Conservation (phyloP, 1,140 invertebrate genomes). For the Euglossa dilemma region DNA sequence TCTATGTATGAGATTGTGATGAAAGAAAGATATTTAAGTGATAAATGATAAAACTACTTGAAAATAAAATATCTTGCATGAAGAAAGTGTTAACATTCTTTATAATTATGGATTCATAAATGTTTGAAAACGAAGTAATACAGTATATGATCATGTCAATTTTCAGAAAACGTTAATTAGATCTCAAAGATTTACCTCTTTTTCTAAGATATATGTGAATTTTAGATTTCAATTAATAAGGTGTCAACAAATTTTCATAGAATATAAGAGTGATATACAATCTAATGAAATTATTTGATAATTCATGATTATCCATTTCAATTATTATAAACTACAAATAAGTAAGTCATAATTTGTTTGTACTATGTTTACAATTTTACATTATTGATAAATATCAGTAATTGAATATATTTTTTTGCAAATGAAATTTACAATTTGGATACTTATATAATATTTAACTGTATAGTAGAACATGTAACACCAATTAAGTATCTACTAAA, state of each 20-base stretch:
- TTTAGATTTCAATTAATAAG: slow-evolving; percentile 18
- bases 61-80: slow-evolving; percentile 50
- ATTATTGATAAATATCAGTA: slow-evolving; percentile 13
- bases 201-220: slow-evolving; percentile 28
- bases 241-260: slow-evolving; percentile 21
- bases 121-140: slow-evolving; percentile 7
- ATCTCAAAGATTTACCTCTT: slow-evolving; percentile 20
- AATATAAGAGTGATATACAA: slow-evolving; percentile 28
- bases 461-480: slow-evolving; percentile 8
- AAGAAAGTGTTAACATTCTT: slow-evolving; percentile 21
- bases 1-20: slow-evolving; percentile 9
- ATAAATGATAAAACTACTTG: slow-evolving; percentile 7
- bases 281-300: slow-evolving; percentile 11
- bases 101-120: slow-evolving; percentile 30
- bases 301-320: slow-evolving; percentile 17
- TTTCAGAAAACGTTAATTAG: slow-evolving; percentile 27
- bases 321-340: slow-evolving; percentile 8
- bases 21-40: not conserved
- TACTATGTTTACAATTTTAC: slow-evolving; percentile 9
- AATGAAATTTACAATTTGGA: slow-evolving; percentile 1
- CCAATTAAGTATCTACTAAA: slow-evolving; percentile 21
- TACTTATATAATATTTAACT: slow-evolving; percentile 18
- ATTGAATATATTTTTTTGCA: slow-evolving; percentile 27
- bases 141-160: slow-evolving; percentile 16
- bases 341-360: slow-evolving; percentile 6